Evolutionary conservation across 2,797 vertebrate species (phyloP), one percentile per base, ranked within the genome.

Genomic region (Triplophysa yarkandensis): DNA sequence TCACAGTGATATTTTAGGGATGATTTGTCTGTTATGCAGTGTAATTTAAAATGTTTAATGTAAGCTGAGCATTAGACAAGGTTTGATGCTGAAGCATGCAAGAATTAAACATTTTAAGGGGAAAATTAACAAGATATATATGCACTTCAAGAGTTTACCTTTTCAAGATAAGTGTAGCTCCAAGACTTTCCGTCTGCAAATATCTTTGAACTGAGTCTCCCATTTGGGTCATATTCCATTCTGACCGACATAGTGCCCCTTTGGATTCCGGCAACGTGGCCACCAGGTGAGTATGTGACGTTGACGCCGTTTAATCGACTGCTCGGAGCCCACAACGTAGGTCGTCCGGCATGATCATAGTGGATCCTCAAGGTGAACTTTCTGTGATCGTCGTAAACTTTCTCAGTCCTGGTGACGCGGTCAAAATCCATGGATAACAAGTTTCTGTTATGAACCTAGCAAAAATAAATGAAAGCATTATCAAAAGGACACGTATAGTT

Each of bases 91-190:
- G 68, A 82, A 82, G 84, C 82, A 89, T 81, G 85, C 81, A 82
- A 60, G 55, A 82, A 82, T 25, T 48, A 68, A 77, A 81, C 62
- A 57, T 77, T 74, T 85, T 83, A 82, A 82, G 78, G 66, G 76
- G 66, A 80, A 75, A 81, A 86, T 54, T 19, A 64, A 44, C 36
- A 82, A 82, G 54, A 34, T 68, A n/a, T n/a, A n/a, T n/a, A n/a
- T n/a, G n/a, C n/a, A n/a, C n/a, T n/a, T n/a, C n/a, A n/a, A 9
- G 5, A 14, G 7, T 54, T 72, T 89, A 96, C 98, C 94, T 99
- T 99, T 86, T 98, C 97, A 39, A 99, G 90, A 77, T 99, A 99
- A 0, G 97, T 99, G 92, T 98, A 99, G 87, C 91, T 98, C 98
- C 98, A 99, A 0, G 95, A 95, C 86, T 98, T 99, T 8, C 98